phyloP scores from a whole-genome alignment of 2,113 vertebrate species.

The Micronycteris hirsuta region DNA sequence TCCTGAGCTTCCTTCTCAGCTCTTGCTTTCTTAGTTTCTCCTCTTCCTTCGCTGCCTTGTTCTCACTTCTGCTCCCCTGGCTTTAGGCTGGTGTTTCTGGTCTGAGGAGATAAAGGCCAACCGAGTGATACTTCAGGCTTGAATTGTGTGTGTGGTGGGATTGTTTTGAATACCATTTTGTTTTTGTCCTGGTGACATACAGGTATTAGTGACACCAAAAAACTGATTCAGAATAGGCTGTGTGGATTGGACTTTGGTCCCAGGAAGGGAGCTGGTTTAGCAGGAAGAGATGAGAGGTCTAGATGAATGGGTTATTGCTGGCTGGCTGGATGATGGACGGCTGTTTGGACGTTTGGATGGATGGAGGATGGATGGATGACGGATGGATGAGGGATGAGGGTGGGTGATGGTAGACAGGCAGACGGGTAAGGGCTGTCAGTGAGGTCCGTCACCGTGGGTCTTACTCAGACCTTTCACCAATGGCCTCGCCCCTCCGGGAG shows the following conservation, averaged over 20 bases:
- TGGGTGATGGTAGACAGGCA: not conserved
- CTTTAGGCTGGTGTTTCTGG: slow-evolving; percentile 30
- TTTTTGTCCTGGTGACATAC: not conserved
- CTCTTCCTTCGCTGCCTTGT: not conserved
- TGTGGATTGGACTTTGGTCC: not conserved
- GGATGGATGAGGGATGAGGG: not conserved
- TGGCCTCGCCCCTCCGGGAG: not conserved
- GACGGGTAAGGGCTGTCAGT: not conserved
- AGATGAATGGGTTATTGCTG: not conserved
- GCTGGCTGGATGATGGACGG: not conserved
- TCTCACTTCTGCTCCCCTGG: not conserved
- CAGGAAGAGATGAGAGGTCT: not conserved
- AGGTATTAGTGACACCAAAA: not conserved
- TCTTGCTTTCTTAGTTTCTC: not conserved
- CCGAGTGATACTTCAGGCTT: not conserved
- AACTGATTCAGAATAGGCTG: not conserved
- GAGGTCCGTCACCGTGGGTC: not conserved
- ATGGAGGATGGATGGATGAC: not conserved
- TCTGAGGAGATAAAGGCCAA: not conserved
- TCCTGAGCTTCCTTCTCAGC: not conserved
- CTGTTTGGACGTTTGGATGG: not conserved
- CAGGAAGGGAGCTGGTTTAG: not conserved
- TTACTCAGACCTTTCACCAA: not conserved
- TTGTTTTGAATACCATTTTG: not conserved
- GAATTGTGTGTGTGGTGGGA: not conserved